phyloP scores from a whole-genome alignment of 2,797 vertebrate genomes.

The Uromys caudimaculatus region DNA sequence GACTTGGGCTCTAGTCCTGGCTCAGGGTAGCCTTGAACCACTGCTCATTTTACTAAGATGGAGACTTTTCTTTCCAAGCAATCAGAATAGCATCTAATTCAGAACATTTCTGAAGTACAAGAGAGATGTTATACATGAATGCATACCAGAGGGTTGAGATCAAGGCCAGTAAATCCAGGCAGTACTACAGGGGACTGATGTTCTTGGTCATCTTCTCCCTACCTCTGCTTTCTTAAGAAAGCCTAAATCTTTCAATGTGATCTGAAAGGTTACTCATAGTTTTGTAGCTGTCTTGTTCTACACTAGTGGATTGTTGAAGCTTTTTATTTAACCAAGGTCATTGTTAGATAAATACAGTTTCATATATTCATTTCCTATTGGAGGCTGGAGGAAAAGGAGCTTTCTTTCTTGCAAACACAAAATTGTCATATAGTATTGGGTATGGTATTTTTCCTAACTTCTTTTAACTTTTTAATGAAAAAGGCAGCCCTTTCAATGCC shows the following conservation, averaged over 20 bases:
- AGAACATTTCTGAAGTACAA: neutral
- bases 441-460: neutral
- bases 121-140: neutral
- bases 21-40: neutral
- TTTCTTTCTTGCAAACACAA: slow-evolving; percentile 21
- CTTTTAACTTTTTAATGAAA: neutral
- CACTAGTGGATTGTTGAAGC: neutral
- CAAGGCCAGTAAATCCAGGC: neutral
- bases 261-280: neutral
- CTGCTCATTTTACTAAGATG: neutral
- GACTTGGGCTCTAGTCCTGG: neutral
- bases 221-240: slow-evolving; percentile 31
- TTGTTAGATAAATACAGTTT: neutral
- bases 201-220: neutral
- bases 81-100: neutral
- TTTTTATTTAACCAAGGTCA: neutral
- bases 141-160: neutral
- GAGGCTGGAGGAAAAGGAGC: neutral
- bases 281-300: slow-evolving; percentile 28
- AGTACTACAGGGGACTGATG: fast-evolving
- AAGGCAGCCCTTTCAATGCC: neutral
- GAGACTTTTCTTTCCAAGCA: neutral
- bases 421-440: neutral
- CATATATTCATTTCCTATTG: neutral
- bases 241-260: neutral